Conservation (phyloP, 2,888 invertebrate species). For the Sepioteuthis lessoniana region DNA sequence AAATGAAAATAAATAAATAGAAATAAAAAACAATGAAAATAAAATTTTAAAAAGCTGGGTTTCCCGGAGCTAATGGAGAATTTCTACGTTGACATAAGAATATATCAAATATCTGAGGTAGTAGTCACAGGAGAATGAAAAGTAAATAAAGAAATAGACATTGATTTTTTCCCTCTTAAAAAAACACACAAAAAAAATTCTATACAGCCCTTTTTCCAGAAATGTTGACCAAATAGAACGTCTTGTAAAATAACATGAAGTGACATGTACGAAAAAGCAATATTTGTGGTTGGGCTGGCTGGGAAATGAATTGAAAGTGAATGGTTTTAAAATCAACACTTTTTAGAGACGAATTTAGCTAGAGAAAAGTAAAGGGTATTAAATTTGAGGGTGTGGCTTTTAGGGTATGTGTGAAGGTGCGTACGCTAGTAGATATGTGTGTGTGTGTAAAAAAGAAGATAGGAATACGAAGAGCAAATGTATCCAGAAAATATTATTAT, state of each 20-base stretch:
- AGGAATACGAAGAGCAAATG: too few species aligned
- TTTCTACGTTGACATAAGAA: background rate
- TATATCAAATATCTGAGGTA: background rate
- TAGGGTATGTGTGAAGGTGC: background rate
- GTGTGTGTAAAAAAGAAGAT: too few species aligned
- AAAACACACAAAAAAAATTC: background rate
- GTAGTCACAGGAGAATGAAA: background rate
- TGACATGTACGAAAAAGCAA: background rate
- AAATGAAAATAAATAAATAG: too few species aligned
- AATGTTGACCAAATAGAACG: background rate
- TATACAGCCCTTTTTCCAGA: background rate
- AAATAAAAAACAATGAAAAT: too few species aligned
- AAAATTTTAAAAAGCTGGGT: too few species aligned
- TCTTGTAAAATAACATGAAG: background rate
- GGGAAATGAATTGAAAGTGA: background rate
- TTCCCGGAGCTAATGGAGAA: background rate
- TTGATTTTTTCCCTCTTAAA: background rate
- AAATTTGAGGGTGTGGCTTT: background rate
- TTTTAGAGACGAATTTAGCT: background rate
- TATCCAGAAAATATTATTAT: too few species aligned
- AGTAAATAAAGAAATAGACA: background rate
- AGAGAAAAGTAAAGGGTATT: background rate
- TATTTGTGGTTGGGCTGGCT: background rate
- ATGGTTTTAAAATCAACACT: background rate
- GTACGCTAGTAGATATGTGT: too few species aligned